Evolutionary conservation across 2,113 vertebrate species (phyloP), one percentile per base, ranked within the genome.

Genomic region (Oenanthe melanoleuca): DNA sequence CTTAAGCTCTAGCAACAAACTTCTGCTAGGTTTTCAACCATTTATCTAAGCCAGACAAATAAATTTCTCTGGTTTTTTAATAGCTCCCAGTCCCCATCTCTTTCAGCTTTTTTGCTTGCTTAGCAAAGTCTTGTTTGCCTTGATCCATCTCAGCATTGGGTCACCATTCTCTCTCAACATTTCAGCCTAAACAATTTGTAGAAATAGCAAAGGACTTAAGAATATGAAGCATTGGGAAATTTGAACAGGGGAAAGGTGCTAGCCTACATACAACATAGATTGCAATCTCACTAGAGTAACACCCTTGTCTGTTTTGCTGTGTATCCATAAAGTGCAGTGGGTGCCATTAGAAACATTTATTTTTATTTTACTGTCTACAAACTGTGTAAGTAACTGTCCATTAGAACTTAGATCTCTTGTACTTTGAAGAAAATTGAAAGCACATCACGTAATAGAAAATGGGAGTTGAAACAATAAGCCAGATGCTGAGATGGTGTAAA

Each of bases 401-500:
- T 88, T 92, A 88, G n/a, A 92, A 80, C 63, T 73, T 45, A 55
- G 20, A 80, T 70, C 45, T 94, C 73, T 83, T 14, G 56, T 45
- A 23, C 47, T 90, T 57, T 55, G 21, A 64, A 92, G 50, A 37
- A 95, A 94, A 93, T 94, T 63, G 90, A 93, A 95, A 55, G 42
- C 78, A 64, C 34, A 42, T 77, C 66, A 93, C 9, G 38, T 90
- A 95, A 83, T 66, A 83, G 63, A 65, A 86, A 86, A 69, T 73
- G 31, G 79, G 69, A 75, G 83, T 79, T 65, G 84, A 85, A 85
- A 89, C 89, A 87, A 75, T 93, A 70, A 93, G 53, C 65, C 86
- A 93, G 92, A 83, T 95, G 65, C 31, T 89, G 56, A 89, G 64
- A 56, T 57, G 40, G 19, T 89, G 65, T 91, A 92, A 84, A 94